phyloP scores from a whole-genome alignment of 2,113 vertebrate genomes.

The Tyrannus savana region DNA sequence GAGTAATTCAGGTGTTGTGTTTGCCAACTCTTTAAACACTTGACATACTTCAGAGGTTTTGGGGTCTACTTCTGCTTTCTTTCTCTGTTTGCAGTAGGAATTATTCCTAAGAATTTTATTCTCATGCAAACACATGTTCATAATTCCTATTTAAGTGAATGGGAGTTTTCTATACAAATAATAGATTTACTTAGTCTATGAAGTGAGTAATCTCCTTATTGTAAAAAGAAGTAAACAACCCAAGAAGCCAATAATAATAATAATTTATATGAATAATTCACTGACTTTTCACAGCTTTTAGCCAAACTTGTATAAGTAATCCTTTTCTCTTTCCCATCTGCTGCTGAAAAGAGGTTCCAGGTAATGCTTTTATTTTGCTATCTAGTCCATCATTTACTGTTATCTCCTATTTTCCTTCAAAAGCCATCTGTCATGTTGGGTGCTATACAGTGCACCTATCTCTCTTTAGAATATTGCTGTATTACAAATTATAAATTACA shows the following conservation, averaged over 20 bases:
- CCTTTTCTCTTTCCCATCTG: slow-evolving; percentile 76
- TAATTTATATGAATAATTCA: slow-evolving; percentile 5
- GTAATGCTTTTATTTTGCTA: slow-evolving; percentile 80
- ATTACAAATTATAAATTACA: background rate
- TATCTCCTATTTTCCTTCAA: slow-evolving; percentile 28
- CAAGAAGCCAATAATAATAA: background rate
- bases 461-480: background rate
- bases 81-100: background rate
- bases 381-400: slow-evolving; percentile 19
- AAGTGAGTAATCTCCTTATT: background rate
- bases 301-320: slow-evolving; percentile 66
- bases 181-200: background rate
- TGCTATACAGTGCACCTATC: background rate
- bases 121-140: background rate
- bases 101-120: background rate
- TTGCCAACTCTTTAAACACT: background rate
- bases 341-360: slow-evolving; percentile 95
- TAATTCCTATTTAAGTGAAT: background rate
- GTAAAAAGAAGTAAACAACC: background rate
- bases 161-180: background rate
- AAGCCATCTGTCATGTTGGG: slow-evolving; percentile 47
- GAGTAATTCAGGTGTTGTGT: background rate
- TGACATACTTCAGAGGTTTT: background rate
- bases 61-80: background rate
- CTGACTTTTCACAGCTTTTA: background rate